These are phyloP conservation scores for Alfaro cultratus DNA, from an alignment of 2,797 vertebrate species.

Conservation along the genomic window DNA sequence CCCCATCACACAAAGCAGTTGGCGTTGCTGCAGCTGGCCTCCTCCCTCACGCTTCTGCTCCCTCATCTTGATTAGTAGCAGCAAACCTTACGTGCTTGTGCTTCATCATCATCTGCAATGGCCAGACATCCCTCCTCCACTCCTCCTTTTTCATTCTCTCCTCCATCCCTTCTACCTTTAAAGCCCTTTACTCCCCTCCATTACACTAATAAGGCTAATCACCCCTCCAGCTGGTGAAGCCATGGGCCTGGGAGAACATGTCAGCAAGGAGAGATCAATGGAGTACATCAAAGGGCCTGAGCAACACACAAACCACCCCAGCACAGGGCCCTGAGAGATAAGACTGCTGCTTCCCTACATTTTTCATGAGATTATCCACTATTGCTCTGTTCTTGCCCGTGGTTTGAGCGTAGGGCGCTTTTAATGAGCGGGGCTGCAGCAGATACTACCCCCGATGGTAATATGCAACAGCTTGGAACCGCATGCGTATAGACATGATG, in stretches of 20 bases:
- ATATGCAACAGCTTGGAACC: conserved; percentile 46
- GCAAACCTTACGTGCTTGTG: conserved; percentile 30
- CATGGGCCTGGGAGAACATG: conserved; percentile 71
- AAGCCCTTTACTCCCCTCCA: conserved; percentile 73
- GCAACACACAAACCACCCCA: conserved; percentile 67
- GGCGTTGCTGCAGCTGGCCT: conserved; percentile 40
- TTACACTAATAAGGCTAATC: conserved; percentile 81
- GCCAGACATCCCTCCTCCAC: conserved; percentile 40
- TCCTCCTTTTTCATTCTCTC: conserved; percentile 25
- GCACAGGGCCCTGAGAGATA: conserved; percentile 69
- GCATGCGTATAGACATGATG: conserved; percentile 31
- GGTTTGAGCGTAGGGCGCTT: conserved; percentile 63
- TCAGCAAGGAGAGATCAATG: conserved; percentile 79
- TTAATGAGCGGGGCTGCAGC: conserved; percentile 69
- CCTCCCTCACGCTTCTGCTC: conserved; percentile 25
- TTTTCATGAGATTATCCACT: conserved; percentile 79
- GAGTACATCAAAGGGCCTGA: conserved; percentile 78
- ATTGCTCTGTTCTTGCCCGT: conserved; percentile 69
- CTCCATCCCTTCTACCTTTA: conserved; percentile 62
- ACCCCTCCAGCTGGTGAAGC: conserved; percentile 70
- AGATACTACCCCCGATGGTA: conserved; percentile 40
- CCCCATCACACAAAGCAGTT: conserved; percentile 35
- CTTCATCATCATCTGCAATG: conserved; percentile 59
- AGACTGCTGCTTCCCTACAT: conserved; percentile 71
- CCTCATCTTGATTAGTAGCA: conserved; percentile 46